Evolutionary conservation across 23 tunicate genomes (phyloP).

Genomic region (Styela plicata): DNA sequence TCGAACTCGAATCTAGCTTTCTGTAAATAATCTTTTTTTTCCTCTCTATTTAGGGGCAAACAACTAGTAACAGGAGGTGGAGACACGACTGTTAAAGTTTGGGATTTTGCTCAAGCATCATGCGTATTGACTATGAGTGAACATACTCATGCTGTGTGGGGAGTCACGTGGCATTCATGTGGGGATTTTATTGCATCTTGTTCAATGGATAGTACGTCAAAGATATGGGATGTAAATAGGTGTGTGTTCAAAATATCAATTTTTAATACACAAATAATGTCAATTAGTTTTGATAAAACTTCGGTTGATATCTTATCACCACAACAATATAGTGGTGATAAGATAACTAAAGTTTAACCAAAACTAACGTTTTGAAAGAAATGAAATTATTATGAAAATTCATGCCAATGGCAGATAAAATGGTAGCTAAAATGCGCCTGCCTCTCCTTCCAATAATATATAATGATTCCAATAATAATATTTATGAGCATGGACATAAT

Average conservation of each 20-base stretch:
- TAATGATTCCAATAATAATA: too few relatives aligned
- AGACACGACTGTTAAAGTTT: slow-evolving; percentile 70
- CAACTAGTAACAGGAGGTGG: slow-evolving; percentile 88
- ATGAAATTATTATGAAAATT: too few relatives aligned
- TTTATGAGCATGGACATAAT: too few relatives aligned
- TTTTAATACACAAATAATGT: too few relatives aligned
- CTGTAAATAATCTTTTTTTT: neutral
- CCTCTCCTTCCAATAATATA: too few relatives aligned
- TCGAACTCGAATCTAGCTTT: neutral
- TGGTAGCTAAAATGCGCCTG: too few relatives aligned
- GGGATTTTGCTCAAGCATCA: slow-evolving; percentile 84
- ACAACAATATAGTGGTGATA: too few relatives aligned
- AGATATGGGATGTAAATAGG: slow-evolving; percentile 94
- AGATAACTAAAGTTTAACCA: too few relatives aligned
- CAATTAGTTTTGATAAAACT: too few relatives aligned
- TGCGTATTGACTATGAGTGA: slow-evolving; percentile 71
- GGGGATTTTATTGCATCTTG: slow-evolving; percentile 96
- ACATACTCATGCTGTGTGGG: slow-evolving; percentile 97
- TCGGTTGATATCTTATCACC: too few relatives aligned
- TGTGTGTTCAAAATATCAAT: neutral
- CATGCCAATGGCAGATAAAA: too few relatives aligned
- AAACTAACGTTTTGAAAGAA: too few relatives aligned
- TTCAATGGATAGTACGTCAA: slow-evolving; percentile 93
- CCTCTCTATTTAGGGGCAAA: slow-evolving; percentile 41
- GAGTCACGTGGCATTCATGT: slow-evolving; percentile 93